Evolutionary conservation across 92 coral and sea anemone genomes (phyloP).

Genomic region (Siderastrea radians): DNA sequence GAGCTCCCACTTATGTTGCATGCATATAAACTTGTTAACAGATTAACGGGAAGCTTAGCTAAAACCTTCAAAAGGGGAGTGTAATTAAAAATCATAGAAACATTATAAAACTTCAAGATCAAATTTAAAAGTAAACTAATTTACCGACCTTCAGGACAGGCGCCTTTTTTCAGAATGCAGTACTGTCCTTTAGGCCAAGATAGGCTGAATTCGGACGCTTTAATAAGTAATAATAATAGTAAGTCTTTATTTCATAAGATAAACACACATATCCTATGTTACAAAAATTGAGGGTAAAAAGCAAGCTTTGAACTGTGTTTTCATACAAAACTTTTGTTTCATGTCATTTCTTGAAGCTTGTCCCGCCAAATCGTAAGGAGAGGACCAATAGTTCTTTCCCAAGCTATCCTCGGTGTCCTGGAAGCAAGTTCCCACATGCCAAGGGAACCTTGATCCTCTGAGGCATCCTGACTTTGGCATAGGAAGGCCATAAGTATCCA

Average conservation of each 20-base stretch:
- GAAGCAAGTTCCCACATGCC: slow-evolving; percentile 57
- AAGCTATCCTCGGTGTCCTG: slow-evolving; percentile 57
- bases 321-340: slow-evolving; percentile 65
- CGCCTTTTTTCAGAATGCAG: slow-evolving; percentile 68
- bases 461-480: slow-evolving; percentile 69
- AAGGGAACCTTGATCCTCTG: slow-evolving; percentile 38
- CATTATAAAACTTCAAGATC: too few relatives aligned
- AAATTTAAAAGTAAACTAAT: too few relatives aligned
- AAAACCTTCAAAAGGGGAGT: too few relatives aligned
- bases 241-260: too few relatives aligned
- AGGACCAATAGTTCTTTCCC: slow-evolving; percentile 30
- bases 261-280: too few relatives aligned
- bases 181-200: slow-evolving; percentile 57
- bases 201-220: slow-evolving; percentile 11
- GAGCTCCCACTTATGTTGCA: too few relatives aligned
- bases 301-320: slow-evolving; percentile 29
- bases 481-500: slow-evolving; percentile 73
- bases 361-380: slow-evolving; percentile 47
- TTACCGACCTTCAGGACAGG: slow-evolving; percentile 56
- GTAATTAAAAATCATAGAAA: too few relatives aligned
- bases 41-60: too few relatives aligned
- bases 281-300: too few relatives aligned
- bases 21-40: too few relatives aligned
- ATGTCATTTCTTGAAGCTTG: slow-evolving; percentile 12
- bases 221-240: too few relatives aligned